phyloP scores from a whole-genome alignment of 2,797 vertebrate species.

The Myripristis jacobus region DNA sequence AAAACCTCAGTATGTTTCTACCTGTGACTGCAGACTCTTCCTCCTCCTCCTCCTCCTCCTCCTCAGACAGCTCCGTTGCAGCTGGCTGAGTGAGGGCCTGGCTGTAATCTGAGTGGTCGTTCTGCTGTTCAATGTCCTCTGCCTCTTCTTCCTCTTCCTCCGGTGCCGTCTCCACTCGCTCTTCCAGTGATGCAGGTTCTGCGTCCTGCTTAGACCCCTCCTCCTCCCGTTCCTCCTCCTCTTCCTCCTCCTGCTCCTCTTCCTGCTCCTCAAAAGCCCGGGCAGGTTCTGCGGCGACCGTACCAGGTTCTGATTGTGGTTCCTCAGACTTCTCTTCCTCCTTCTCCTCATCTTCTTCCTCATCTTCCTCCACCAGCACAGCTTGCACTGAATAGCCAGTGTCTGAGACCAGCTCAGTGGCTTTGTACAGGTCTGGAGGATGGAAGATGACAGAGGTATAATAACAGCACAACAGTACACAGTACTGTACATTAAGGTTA shows the following conservation, averaged over 20 bases:
- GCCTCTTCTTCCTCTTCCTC: conserved; percentile 43
- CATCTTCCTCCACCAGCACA: conserved; percentile 81
- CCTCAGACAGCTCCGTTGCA: conserved; percentile 43
- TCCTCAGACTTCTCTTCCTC: conserved; percentile 42
- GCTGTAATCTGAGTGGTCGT: conserved; percentile 46
- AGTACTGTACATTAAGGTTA: neutral
- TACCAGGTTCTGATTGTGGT: conserved; percentile 34
- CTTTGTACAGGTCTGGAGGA: conserved; percentile 59
- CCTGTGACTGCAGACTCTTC: conserved; percentile 62
- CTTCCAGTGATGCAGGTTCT: conserved; percentile 27
- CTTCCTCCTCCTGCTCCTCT: neutral
- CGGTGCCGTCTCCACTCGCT: conserved; percentile 31
- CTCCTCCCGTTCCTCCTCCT: conserved; percentile 12
- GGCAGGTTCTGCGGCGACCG: conserved; percentile 22
- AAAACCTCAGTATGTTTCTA: neutral
- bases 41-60: conserved; percentile 62
- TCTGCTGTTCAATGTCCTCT: conserved; percentile 45
- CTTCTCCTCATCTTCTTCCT: conserved; percentile 68
- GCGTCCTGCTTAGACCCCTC: conserved; percentile 33
- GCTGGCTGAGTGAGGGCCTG: conserved; percentile 37
- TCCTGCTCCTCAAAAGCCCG: conserved; percentile 10
- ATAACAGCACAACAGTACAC: conserved; percentile 15
- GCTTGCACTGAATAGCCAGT: conserved; percentile 73
- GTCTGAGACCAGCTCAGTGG: conserved; percentile 71
- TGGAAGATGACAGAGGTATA: conserved; percentile 25